Conservation (phyloP, 2,797 vertebrate species). For the Hippopotamyrus pictus region DNA sequence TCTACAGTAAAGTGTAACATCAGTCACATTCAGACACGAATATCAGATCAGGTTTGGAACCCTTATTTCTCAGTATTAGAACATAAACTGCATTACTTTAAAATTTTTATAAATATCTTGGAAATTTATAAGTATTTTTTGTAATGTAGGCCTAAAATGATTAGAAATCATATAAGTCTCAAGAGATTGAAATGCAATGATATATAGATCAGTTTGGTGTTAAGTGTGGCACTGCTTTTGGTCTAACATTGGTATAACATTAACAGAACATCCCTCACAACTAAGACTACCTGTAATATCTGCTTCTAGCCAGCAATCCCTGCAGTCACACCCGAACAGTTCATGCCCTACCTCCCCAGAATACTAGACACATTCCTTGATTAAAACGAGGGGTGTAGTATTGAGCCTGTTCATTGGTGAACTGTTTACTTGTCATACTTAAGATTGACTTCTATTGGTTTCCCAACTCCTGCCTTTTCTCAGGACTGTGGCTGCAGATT, state of each 20-base stretch:
- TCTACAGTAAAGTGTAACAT: not conserved
- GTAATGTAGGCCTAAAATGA: not conserved
- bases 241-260: not conserved
- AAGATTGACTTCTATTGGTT: not conserved
- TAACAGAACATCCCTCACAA: not conserved
- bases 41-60: slow-evolving; percentile 27
- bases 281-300: not conserved
- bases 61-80: not conserved
- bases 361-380: not conserved
- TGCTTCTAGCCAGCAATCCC: not conserved
- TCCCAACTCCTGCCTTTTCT: not conserved
- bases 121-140: not conserved
- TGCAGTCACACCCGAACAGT: not conserved
- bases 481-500: not conserved
- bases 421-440: not conserved
- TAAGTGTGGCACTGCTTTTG: slow-evolving; percentile 51
- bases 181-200: not conserved
- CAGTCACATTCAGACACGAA: slow-evolving; percentile 28
- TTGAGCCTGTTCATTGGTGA: not conserved
- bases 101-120: not conserved
- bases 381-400: not conserved
- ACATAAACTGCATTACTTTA: not conserved
- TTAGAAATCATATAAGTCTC: not conserved
- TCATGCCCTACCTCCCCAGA: not conserved
- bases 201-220: slow-evolving; percentile 39